phyloP scores from a whole-genome alignment of 2,113 vertebrate genomes.

The Apistogramma diplotaenia region DNA sequence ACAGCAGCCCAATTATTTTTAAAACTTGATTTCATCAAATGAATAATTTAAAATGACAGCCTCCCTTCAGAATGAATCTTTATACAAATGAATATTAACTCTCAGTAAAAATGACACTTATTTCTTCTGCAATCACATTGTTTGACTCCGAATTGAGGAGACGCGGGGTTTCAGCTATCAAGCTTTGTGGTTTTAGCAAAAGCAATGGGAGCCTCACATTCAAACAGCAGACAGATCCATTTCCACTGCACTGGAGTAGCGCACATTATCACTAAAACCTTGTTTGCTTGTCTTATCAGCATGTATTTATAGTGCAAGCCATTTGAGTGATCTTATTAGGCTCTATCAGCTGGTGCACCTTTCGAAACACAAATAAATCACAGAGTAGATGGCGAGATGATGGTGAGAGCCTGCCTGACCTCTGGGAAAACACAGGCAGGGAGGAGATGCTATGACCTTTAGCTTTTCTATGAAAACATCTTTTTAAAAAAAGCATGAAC shows the following conservation, averaged over 20 bases:
- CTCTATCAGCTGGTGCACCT: conserved; percentile 49
- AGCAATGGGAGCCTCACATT: not conserved
- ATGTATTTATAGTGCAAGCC: conserved; percentile 61
- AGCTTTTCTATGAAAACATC: not conserved
- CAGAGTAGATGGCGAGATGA: conserved; percentile 35
- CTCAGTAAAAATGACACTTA: not conserved
- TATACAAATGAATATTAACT: not conserved
- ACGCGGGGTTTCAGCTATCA: not conserved
- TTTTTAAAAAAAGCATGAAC: not conserved
- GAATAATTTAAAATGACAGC: not conserved
- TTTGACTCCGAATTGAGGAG: conserved; percentile 18
- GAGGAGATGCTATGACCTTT: conserved; percentile 16
- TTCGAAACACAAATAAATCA: conserved; percentile 66
- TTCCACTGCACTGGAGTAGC: not conserved
- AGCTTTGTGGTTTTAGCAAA: conserved; percentile 14
- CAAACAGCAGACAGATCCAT: conserved; percentile 17
- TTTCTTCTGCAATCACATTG: conserved; percentile 3
- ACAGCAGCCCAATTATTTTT: not conserved
- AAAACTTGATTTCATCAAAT: not conserved
- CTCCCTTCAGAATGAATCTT: not conserved
- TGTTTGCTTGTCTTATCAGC: conserved; percentile 58
- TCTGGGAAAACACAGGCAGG: conserved; percentile 46
- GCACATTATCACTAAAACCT: conserved; percentile 13
- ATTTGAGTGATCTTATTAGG: conserved; percentile 54
- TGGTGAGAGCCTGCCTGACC: conserved; percentile 16